These are phyloP conservation scores for Melanophora roralis DNA, from an alignment of 2,888 invertebrate species.

Conservation along the genomic window DNA sequence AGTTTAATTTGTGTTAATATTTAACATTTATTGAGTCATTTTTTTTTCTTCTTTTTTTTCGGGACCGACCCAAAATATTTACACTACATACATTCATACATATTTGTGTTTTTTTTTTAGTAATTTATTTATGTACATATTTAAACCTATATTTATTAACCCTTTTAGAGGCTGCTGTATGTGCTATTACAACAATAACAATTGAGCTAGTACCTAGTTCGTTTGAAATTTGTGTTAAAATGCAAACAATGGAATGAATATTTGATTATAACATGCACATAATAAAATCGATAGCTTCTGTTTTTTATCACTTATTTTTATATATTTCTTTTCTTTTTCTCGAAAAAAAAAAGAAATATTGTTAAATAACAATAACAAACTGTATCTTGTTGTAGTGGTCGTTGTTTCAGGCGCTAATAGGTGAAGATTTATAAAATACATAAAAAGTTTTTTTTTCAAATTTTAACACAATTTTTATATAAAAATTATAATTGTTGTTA, in stretches of 20 bases:
- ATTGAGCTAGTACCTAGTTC: neutral
- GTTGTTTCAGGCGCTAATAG: too few species aligned
- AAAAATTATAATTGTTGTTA: too few species aligned
- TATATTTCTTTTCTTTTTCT: neutral
- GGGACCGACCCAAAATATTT: too few species aligned
- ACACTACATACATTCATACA: neutral
- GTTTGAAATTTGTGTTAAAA: neutral
- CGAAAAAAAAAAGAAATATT: neutral
- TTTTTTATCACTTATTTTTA: neutral
- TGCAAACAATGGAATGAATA: neutral
- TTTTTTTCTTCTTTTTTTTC: neutral
- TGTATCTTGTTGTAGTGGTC: neutral
- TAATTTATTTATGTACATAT: neutral
- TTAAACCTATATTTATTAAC: neutral
- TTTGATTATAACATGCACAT: constrained; percentile 5
- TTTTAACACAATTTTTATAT: too few species aligned
- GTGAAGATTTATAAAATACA: too few species aligned
- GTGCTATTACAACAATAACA: neutral
- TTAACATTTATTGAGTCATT: constrained; percentile 9
- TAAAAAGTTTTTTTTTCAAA: too few species aligned
- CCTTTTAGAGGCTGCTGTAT: neutral
- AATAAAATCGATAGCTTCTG: neutral
- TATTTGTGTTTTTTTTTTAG: neutral
- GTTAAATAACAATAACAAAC: constrained; percentile 5
- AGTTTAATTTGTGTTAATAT: constrained; percentile 2